Evolutionary conservation across 2,797 vertebrate genomes (phyloP).

Genomic region (Poecilia gillii): DNA sequence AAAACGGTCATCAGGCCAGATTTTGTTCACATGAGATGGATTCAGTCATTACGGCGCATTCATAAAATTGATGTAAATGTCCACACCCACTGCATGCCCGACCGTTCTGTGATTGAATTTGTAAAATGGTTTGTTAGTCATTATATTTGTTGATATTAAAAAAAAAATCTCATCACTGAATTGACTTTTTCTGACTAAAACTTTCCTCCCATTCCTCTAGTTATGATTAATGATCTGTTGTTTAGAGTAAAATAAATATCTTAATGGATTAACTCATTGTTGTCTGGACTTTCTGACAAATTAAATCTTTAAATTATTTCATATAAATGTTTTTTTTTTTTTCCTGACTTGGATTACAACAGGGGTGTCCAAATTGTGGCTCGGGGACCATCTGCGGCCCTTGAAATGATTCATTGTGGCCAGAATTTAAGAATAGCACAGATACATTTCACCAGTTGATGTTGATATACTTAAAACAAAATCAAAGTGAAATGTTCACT

Average conservation of each 20-base stretch:
- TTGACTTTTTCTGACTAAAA: conserved; percentile 20
- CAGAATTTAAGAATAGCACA: too few species aligned
- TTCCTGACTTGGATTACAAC: background rate
- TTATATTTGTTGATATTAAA: conserved; percentile 58
- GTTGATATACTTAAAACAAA: too few species aligned
- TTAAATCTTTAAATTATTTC: background rate
- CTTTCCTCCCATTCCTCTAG: conserved; percentile 31
- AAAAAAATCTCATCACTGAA: conserved; percentile 4
- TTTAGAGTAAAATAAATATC: conserved; percentile 21
- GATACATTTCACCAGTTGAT: too few species aligned
- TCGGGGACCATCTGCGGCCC: too few species aligned
- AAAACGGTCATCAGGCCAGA: conserved; percentile 46
- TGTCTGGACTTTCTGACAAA: background rate
- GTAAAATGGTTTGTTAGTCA: conserved; percentile 29
- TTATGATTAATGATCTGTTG: conserved; percentile 55
- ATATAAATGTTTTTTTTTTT: background rate
- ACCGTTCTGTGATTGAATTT: conserved; percentile 55
- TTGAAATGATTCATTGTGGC: too few species aligned
- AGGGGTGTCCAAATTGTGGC: too few species aligned
- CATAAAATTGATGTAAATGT: conserved; percentile 68
- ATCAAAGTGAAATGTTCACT: too few species aligned
- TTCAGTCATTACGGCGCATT: conserved; percentile 68
- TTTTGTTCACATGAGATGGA: conserved; percentile 65
- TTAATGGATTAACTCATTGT: conserved; percentile 12
- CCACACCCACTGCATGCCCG: conserved; percentile 65